These are phyloP conservation scores for Chironex yamaguchii DNA, from an alignment of 30 jellyfish, hydroid and myxozoan genomes.

Conservation along the genomic window DNA sequence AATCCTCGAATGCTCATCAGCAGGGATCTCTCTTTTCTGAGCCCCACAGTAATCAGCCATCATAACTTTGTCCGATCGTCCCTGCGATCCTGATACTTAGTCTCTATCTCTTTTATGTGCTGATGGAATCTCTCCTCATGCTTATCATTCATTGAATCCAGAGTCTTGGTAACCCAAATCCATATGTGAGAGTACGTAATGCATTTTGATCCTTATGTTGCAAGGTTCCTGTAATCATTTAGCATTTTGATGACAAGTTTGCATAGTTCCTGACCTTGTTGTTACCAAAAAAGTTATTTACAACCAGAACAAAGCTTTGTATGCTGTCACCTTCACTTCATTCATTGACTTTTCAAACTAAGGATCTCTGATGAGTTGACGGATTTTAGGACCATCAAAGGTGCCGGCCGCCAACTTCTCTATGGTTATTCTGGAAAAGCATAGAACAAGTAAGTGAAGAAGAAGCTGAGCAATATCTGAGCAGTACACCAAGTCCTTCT, in stretches of 20 bases:
- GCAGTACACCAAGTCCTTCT: too few species aligned
- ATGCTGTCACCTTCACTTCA: neutral
- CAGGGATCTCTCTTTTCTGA: too few species aligned
- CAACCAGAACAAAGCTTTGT: neutral
- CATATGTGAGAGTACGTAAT: too few species aligned
- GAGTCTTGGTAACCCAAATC: neutral
- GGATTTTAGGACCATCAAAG: slow-evolving; percentile 43
- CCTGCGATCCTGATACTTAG: neutral
- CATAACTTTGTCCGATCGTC: neutral
- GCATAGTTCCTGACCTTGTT: neutral
- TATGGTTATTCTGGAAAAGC: slow-evolving; percentile 23
- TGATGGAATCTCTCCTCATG: slow-evolving; percentile 7
- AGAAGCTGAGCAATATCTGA: too few species aligned
- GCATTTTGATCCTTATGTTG: neutral
- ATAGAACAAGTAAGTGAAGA: slow-evolving; percentile 3
- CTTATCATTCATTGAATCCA: slow-evolving; percentile 1
- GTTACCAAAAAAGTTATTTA: neutral
- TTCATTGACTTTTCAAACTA: neutral
- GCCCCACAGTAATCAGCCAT: too few species aligned
- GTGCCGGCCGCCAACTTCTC: slow-evolving; percentile 33
- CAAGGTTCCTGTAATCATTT: neutral
- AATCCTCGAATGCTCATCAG: too few species aligned
- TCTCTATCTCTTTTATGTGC: neutral
- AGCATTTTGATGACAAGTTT: neutral
- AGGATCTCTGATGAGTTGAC: slow-evolving; percentile 44